These are phyloP conservation scores for Paelopatides confundens DNA, from an alignment of 53 echinoderm and acorn worm genomes.

Conservation along the genomic window DNA sequence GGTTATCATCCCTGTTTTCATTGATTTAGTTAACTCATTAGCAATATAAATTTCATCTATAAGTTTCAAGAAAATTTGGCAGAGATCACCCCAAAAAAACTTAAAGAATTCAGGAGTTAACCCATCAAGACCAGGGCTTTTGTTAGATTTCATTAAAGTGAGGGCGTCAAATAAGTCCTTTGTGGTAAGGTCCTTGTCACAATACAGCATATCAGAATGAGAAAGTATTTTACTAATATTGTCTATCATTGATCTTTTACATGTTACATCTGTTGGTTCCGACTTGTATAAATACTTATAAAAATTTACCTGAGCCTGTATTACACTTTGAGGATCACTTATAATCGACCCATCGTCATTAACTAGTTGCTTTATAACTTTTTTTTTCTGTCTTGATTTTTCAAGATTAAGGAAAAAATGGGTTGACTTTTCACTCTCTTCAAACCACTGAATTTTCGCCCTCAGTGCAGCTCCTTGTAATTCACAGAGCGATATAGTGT, in stretches of 20 bases:
- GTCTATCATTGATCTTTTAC: too few relatives aligned
- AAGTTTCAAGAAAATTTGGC: background rate
- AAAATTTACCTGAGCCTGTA: background rate
- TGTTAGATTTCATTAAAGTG: too few relatives aligned
- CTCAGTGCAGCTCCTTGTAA: background rate
- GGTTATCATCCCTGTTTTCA: background rate
- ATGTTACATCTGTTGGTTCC: background rate
- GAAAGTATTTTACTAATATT: background rate
- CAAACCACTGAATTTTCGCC: background rate
- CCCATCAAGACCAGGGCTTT: background rate
- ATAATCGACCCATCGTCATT: background rate
- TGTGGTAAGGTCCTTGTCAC: background rate
- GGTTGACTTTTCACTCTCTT: background rate
- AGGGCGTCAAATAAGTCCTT: background rate
- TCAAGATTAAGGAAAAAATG: background rate
- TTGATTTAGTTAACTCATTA: background rate
- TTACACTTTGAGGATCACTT: background rate
- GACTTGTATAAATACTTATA: background rate
- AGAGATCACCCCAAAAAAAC: background rate
- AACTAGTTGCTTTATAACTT: background rate
- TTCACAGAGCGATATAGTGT: background rate
- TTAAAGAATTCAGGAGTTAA: background rate
- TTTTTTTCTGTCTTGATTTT: conserved; percentile 2
- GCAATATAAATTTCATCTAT: background rate
- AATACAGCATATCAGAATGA: background rate